Evolutionary conservation across 2,888 invertebrate genomes (phyloP).

Genomic region (Drosophila pseudotakahashii): DNA sequence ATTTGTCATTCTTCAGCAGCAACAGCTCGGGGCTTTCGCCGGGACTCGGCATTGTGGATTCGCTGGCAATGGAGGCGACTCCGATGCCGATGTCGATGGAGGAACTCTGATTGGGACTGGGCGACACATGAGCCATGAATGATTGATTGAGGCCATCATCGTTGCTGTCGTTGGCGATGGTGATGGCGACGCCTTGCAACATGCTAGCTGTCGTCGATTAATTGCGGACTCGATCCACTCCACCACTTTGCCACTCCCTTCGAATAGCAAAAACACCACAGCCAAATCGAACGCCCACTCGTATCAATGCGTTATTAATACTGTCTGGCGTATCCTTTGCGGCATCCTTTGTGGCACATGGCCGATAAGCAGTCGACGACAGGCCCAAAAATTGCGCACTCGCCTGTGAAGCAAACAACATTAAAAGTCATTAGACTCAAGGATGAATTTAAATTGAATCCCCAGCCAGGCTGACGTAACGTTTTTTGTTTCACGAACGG

Average conservation of each 20-base stretch:
- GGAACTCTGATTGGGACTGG: slow-evolving; percentile 31
- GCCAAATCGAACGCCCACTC: slow-evolving; percentile 22
- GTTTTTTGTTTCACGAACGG: slow-evolving; percentile 21
- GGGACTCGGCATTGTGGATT: slow-evolving; percentile 14
- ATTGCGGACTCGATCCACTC: slow-evolving; percentile 50
- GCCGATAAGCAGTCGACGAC: slow-evolving; percentile 66
- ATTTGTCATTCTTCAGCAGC: slow-evolving; percentile 79
- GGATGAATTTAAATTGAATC: slow-evolving; percentile 71
- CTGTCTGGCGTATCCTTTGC: slow-evolving; percentile 41
- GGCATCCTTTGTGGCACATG: slow-evolving; percentile 60
- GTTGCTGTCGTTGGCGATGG: slow-evolving; percentile 41
- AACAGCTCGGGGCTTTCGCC: slow-evolving; percentile 63
- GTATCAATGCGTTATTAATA: slow-evolving; percentile 67
- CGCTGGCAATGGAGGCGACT: not conserved
- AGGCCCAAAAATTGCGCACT: slow-evolving; percentile 66
- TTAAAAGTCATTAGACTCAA: slow-evolving; percentile 76
- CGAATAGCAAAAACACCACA: slow-evolving; percentile 4
- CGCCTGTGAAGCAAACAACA: slow-evolving; percentile 77
- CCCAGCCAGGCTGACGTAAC: slow-evolving; percentile 27
- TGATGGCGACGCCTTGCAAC: slow-evolving; percentile 60
- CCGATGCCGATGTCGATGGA: not conserved
- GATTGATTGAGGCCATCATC: slow-evolving; percentile 75
- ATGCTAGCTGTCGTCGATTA: slow-evolving; percentile 66
- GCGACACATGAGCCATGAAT: slow-evolving; percentile 71
- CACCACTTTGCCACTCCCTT: not conserved